phyloP scores from a whole-genome alignment of 2,113 vertebrate species.

The Morone saxatilis region DNA sequence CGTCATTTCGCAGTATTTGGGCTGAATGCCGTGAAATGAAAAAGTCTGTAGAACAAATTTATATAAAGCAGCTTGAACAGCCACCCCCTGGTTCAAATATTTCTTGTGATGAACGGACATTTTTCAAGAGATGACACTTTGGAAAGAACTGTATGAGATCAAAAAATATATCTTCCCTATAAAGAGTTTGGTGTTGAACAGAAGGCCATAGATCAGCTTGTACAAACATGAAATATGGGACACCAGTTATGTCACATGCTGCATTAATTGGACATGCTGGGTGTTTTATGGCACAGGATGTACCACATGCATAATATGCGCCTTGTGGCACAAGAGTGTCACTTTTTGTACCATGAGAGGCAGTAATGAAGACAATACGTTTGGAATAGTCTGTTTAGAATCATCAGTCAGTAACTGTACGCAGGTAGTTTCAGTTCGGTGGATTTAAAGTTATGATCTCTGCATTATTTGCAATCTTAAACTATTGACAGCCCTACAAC shows the following conservation, averaged over 20 bases:
- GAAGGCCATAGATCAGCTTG: not conserved
- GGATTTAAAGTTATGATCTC: not conserved
- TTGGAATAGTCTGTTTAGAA: not conserved
- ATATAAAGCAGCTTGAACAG: conserved; percentile 51
- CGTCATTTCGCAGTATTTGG: not conserved
- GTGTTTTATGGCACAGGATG: not conserved
- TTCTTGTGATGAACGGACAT: not conserved
- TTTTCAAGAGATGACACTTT: conserved; percentile 2
- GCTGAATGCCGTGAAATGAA: conserved; percentile 56
- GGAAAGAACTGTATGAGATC: not conserved
- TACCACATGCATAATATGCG: not conserved
- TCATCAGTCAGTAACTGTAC: not conserved
- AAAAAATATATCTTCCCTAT: not conserved
- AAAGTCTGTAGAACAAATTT: conserved; percentile 40
- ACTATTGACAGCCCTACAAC: not conserved
- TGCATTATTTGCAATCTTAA: not conserved
- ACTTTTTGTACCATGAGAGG: not conserved
- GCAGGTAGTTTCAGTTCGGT: not conserved
- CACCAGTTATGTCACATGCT: not conserved
- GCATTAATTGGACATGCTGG: not conserved
- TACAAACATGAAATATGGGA: not conserved
- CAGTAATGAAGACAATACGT: not conserved
- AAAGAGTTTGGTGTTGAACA: not conserved
- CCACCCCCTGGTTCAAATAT: not conserved
- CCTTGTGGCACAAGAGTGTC: not conserved